A percentile compares a stretch with the other conserved stretches of the same genome.
Conservation (phyloP, 2,888 invertebrate genomes). For the Sacculina carcini region DNA sequence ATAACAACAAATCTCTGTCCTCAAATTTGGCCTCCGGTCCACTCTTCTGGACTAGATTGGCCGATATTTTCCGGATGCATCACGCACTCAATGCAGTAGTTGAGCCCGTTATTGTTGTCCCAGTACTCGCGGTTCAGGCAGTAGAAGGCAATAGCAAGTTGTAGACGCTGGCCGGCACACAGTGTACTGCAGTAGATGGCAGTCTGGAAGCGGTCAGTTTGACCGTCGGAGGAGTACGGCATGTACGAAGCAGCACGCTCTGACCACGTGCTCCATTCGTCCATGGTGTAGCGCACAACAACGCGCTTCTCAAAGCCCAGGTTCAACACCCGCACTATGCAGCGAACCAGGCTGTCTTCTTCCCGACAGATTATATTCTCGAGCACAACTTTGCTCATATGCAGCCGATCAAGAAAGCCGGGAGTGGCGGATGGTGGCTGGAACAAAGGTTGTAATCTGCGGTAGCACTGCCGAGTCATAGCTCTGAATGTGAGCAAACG, state of each 20-base stretch:
- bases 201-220: slow-evolving; percentile 65
- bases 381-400: slow-evolving; percentile 47
- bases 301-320: slow-evolving; percentile 76
- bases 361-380: slow-evolving; percentile 42
- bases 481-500: too few relatives aligned
- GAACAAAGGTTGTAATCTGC: too few relatives aligned
- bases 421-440: slow-evolving; percentile 49
- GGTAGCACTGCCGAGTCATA: too few relatives aligned
- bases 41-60: too few relatives aligned
- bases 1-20: too few relatives aligned
- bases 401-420: slow-evolving; percentile 46
- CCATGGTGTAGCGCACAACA: slow-evolving; percentile 55
- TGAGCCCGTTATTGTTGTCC: slow-evolving; percentile 71
- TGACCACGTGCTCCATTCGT: slow-evolving; percentile 58
- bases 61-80: too few relatives aligned
- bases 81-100: too few relatives aligned
- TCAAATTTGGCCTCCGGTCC: too few relatives aligned
- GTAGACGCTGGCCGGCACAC: slow-evolving; percentile 46
- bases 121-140: slow-evolving; percentile 63
- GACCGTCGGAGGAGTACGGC: slow-evolving; percentile 61
- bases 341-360: slow-evolving; percentile 19
- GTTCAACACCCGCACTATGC: slow-evolving; percentile 59
- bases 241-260: slow-evolving; percentile 47
- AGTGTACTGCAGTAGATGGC: slow-evolving; percentile 45
- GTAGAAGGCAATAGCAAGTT: slow-evolving; percentile 67